These are phyloP conservation scores for Platorchestia sp. DNA, from an alignment of 1,140 invertebrate species.

Conservation along the genomic window DNA sequence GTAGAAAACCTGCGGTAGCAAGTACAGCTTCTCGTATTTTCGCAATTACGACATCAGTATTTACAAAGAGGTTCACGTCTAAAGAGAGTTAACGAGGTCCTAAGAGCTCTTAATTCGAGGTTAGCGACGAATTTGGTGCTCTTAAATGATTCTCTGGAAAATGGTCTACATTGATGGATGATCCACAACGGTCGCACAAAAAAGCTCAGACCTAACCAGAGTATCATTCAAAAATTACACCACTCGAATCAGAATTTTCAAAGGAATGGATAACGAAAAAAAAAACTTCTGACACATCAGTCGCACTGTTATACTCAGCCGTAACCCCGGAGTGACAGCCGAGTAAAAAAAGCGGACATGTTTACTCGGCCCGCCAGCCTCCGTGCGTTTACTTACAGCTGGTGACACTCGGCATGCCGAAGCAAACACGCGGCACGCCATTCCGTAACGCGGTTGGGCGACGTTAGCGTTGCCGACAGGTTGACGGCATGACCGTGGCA, in stretches of 20 bases:
- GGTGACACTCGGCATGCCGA: not conserved
- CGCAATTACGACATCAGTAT: no score
- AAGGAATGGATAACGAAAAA: not conserved
- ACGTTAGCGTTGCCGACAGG: not conserved
- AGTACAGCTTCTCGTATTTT: no score
- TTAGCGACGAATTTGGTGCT: no score
- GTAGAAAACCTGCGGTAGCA: no score
- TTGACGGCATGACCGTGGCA: not conserved
- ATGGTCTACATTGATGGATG: no score
- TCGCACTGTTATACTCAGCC: not conserved
- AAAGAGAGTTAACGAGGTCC: no score
- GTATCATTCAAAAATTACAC: no score
- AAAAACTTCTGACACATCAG: not conserved
- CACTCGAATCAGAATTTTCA: not conserved
- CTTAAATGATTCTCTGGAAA: no score
- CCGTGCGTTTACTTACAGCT: not conserved
- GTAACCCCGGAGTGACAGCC: not conserved
- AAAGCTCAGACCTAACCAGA: no score
- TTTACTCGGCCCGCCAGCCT: not conserved
- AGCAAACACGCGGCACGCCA: not conserved
- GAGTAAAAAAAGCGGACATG: not conserved
- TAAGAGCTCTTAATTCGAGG: no score
- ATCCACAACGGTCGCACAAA: no score
- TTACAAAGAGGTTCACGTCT: no score
- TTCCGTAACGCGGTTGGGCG: not conserved